Base-by-base conservation (phyloP, 2,113 vertebrate species). In the Callorhinus ursinus region DNA sequence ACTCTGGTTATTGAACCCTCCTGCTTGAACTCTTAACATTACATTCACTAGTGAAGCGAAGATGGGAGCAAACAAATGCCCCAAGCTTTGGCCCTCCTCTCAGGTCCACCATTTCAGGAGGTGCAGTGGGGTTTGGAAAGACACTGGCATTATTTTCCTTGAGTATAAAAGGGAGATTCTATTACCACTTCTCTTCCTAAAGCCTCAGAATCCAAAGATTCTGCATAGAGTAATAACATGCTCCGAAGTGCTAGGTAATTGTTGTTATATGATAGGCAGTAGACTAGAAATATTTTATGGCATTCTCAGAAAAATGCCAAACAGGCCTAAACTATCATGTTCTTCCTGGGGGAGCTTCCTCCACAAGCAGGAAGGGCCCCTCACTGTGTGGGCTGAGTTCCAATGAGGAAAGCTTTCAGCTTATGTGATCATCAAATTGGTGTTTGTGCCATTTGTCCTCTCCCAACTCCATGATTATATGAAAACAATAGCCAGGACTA, bases 401-500 rank as follows among this genome's bases (percentile, higher is more conserved):
- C 71, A 49, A 74, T 10, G 11, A 69, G 46, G 19, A 33, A 90
- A 94, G 18, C 24, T 86, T 86, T 69, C 33, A 65, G 63, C 65
- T 77, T 83, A 88, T 10, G 33, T 10, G 87, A 76, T 39, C 77
- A 24, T 92, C 80, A 89, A 22, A 59, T 83, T 2, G 33, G 51
- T 31, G 16, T 86, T 24, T 57, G 67, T 80, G 76, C 72, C 61
- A n/a, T 82, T 82, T 11, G 15, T 46, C 14, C 21, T 84, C 42
- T 69, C 77, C 31, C 65, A 36, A n/a, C 4, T 92, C 63, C 55
- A 26, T 4, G 13, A 59, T 89, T 84, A 71, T 69, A 93, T 65
- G 24, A 84, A 96, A 98, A 95, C 84, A 95, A 94, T 15, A 92
- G 82, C 65, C 16, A 31, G 31, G 80, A 67, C 46, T 59, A 65